Base-by-base conservation (phyloP, 2,113 vertebrate species). In the Propithecus coquereli region DNA sequence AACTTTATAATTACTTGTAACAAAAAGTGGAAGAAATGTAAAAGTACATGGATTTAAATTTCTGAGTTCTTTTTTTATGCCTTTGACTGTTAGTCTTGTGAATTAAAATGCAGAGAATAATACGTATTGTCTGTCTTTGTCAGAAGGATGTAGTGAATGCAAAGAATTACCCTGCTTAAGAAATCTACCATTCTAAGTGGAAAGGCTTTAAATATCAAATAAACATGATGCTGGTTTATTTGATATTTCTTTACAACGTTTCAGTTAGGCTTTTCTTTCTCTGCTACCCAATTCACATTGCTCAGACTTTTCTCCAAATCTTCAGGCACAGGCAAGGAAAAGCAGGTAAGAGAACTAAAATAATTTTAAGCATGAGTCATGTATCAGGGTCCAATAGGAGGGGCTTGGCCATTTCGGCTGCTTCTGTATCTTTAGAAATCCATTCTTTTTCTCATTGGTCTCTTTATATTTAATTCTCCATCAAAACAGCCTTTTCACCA, bases 21-120 rank as follows among this genome's bases (percentile, higher is more conserved):
- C 65, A 93, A 83, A 89, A 95, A 90, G n/a, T 32, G 65, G 25
- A 27, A 91, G 65, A 95, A 90, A 90, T 90, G 27, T 76, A 77
- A 81, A 94, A 73, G 79, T 40, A 14, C 63, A 87, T 57, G 45
- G 47, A 66, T 85, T 90, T 87, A 70, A 74, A 68, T 70, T 89
- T 93, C 68, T 68, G 80, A 77, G 30, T 94, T 94, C 14, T 47
- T 90, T 94, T 81, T 66, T 80, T 32, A 66, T 94, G 43, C 11
- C 37, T 96, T 96, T 92, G 68, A 91, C 80, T 82, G 45, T 90
- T 92, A 96, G 85, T 71, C 54, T 95, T 95, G 14, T 4, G 14
- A 71, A 32, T 96, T 96, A 83, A 73, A 81, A 82, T 93, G 61
- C 50, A 73, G n/a, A 91, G 59, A 66, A 89, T 54, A 85, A 82